Evolutionary conservation across 1,140 invertebrate genomes (phyloP).

Genomic region (Physella acuta): DNA sequence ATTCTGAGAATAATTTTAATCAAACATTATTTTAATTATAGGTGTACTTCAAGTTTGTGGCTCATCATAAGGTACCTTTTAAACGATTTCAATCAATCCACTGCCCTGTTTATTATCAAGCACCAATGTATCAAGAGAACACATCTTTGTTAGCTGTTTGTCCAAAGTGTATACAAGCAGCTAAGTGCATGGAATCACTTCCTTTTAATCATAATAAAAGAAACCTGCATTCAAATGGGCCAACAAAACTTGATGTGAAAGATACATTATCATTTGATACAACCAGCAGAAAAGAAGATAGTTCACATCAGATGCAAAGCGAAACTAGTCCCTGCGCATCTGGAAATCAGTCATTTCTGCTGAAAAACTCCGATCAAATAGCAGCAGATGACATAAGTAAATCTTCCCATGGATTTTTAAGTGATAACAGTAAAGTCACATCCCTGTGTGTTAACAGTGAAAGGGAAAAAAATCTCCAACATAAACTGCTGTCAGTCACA

Average conservation of each 20-base stretch:
- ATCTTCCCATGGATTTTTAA: neutral
- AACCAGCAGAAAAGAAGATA: neutral
- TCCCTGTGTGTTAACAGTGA: too few species aligned
- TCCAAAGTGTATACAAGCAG: conserved; percentile 11
- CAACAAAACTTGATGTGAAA: neutral
- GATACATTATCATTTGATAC: neutral
- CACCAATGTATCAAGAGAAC: neutral
- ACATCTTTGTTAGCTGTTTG: neutral
- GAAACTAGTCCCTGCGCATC: neutral
- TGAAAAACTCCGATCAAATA: too few species aligned
- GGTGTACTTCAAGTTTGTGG: too few species aligned
- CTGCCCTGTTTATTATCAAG: conserved; percentile 18
- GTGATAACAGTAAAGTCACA: neutral
- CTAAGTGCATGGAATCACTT: neutral
- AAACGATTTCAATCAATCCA: conserved; percentile 13
- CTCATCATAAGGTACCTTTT: conserved; percentile 19
- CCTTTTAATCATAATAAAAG: neutral
- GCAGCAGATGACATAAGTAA: neutral
- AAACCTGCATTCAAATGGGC: neutral
- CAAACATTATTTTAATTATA: too few species aligned
- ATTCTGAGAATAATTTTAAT: too few species aligned
- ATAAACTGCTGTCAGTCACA: neutral
- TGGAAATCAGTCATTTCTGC: neutral
- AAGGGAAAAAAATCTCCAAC: too few species aligned
- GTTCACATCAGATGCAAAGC: neutral